Evolutionary conservation across 2,113 vertebrate species (phyloP).

Genomic region (Nyctereutes procyonoides): DNA sequence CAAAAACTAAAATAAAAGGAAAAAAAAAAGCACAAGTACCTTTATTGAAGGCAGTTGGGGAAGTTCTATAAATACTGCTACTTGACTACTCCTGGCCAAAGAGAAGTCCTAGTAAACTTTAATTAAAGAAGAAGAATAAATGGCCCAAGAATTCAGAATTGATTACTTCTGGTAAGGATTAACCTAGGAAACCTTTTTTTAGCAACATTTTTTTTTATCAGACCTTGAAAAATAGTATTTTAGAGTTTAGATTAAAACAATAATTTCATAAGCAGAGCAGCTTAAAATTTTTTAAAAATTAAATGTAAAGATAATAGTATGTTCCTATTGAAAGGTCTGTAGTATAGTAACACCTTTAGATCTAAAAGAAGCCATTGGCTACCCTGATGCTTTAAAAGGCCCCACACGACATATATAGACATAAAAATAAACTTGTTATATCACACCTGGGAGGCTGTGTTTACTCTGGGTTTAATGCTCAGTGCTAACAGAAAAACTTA

Average conservation of each 20-base stretch:
- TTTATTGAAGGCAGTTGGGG: background rate
- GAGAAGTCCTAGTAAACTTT: background rate
- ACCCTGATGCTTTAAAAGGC: background rate
- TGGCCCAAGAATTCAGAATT: background rate
- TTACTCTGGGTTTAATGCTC: background rate
- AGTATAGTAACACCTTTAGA: background rate
- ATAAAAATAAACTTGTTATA: background rate
- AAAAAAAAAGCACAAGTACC: background rate
- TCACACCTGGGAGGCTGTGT: background rate
- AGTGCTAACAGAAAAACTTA: background rate
- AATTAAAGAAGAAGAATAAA: background rate
- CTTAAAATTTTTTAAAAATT: background rate
- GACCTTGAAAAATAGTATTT: background rate
- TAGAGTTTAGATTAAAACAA: background rate
- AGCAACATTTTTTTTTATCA: slow-evolving; percentile 10
- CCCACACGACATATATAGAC: background rate
- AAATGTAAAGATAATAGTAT: background rate
- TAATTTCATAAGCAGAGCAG: background rate
- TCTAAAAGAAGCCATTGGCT: background rate
- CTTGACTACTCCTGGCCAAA: background rate
- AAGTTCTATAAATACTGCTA: background rate
- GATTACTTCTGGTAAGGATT: background rate
- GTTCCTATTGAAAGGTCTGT: background rate
- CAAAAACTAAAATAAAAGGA: background rate
- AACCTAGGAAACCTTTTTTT: background rate